A percentile compares a stretch with the other conserved stretches of the same genome.
phyloP scores from a whole-genome alignment of 92 coral and sea anemone species.

The Blastomussa wellsi region DNA sequence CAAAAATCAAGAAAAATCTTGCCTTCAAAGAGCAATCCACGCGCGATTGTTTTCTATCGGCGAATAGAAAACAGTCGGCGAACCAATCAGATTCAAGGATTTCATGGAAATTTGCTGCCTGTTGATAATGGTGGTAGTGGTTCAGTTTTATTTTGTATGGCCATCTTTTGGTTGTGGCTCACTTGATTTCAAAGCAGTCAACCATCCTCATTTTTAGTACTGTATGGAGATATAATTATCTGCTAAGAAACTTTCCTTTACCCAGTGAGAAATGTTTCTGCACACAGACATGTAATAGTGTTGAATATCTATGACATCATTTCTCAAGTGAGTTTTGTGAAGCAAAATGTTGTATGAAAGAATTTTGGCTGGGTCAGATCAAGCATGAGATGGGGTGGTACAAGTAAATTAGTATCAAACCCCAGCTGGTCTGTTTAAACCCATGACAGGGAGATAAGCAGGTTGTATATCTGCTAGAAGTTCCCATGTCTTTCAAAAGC shows the following conservation, averaged over 20 bases:
- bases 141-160: not conserved
- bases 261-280: not conserved
- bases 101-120: not conserved
- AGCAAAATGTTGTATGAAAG: not conserved
- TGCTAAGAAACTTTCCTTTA: not conserved
- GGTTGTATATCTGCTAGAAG: conserved; percentile 1
- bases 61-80: too few relatives aligned
- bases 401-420: conserved; percentile 57
- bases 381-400: conserved; percentile 80
- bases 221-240: too few relatives aligned
- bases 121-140: not conserved
- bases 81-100: too few relatives aligned
- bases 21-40: too few relatives aligned
- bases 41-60: too few relatives aligned
- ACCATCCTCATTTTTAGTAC: not conserved
- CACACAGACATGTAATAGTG: not conserved
- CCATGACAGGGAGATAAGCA: conserved; percentile 77
- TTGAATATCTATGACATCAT: not conserved
- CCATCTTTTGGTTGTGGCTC: not conserved
- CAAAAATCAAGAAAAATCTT: too few relatives aligned
- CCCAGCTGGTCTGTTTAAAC: conserved; percentile 97
- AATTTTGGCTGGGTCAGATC: conserved; percentile 97
- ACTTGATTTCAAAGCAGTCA: not conserved
- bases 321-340: not conserved
- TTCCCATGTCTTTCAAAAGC: conserved; percentile 48